Evolutionary conservation across 2,888 invertebrate species (phyloP), one percentile per base, ranked within the genome.

Genomic region (Entomobrya proxima): DNA sequence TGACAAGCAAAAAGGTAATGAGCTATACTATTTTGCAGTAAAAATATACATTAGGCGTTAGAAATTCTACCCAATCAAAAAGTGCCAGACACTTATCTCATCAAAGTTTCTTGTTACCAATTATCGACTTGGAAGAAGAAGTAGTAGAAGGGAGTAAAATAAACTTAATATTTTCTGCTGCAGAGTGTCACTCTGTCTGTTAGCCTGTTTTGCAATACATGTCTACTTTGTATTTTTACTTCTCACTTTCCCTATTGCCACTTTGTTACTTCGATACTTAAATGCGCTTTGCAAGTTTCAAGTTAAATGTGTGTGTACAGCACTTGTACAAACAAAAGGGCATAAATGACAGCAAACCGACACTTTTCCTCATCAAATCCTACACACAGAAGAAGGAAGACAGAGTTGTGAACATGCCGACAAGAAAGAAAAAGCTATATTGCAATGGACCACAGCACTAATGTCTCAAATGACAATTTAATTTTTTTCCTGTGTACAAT

Each of bases 1-100:
- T 78, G 77, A 78, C 77, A 55, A 55, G 55, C 11, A 55, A 64
- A 64, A 78, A 64, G 77, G 77, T 64, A 77, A 78, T 78, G 77
- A 78, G 77, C 77, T 78, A 55, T 55, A 27, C 7, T 18, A 11
- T 2, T 11, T 6, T n/a, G n/a, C 55, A 13, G 27, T 13, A 6
- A 27, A 52, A 4, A 21, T 21, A 24, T 21, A 21, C 6, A 15
- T 11, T n/a, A n/a, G 47, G 21, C 5, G 50, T n/a, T 50, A 50
- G 50, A 50, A 50, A 18, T 18, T 50, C 50, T 50, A 50, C n/a
- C 50, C 5, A 50, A n/a, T n/a, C 7, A 18, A 50, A 50, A 50
- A 18, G 18, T 50, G 13, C 13, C 7, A 18, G n/a, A 50, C 50
- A 50, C 11, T 50, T 55, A 55, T 55, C 55, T 13, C 55, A 55